Conservation (phyloP, 2,113 vertebrate genomes). For the Poeciliopsis occidentalis region DNA sequence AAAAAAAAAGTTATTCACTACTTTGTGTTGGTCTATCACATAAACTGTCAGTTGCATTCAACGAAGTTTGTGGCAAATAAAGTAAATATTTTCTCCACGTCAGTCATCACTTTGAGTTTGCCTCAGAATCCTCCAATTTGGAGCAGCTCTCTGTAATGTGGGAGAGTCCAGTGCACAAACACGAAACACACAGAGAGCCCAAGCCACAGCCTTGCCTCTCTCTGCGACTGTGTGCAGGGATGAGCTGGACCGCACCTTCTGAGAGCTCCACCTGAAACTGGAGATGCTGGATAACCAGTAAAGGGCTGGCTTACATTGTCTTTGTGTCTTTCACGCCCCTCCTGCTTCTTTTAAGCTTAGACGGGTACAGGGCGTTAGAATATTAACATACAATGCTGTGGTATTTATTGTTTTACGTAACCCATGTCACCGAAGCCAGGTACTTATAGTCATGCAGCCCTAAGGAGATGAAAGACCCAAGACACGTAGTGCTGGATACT, state of each 20-base stretch:
- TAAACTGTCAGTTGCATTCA: neutral
- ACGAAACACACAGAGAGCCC: constrained; percentile 23
- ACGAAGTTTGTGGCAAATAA: neutral
- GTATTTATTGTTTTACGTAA: constrained; percentile 74
- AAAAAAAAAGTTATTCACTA: neutral
- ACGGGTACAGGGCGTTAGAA: constrained; percentile 69
- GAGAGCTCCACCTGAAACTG: constrained; percentile 75
- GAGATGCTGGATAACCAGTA: constrained; percentile 76
- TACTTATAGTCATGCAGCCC: constrained; percentile 71
- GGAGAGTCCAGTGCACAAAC: constrained; percentile 33
- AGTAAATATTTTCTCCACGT: neutral
- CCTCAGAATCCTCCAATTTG: constrained; percentile 12
- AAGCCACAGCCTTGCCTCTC: constrained; percentile 49
- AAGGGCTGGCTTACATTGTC: constrained; percentile 77
- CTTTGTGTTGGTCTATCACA: neutral
- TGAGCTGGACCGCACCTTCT: constrained; percentile 73
- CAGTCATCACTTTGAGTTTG: constrained; percentile 2
- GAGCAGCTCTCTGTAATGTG: constrained; percentile 4
- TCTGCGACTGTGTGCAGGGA: constrained; percentile 60
- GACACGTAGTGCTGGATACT: constrained; percentile 54
- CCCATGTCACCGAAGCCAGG: constrained; percentile 54
- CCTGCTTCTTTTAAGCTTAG: constrained; percentile 69
- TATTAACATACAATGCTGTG: constrained; percentile 72
- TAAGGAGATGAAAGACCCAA: constrained; percentile 77
- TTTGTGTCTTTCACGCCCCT: constrained; percentile 66